phyloP scores from a whole-genome alignment of 1,140 invertebrate genomes.

The Anoplolepis gracilipes region DNA sequence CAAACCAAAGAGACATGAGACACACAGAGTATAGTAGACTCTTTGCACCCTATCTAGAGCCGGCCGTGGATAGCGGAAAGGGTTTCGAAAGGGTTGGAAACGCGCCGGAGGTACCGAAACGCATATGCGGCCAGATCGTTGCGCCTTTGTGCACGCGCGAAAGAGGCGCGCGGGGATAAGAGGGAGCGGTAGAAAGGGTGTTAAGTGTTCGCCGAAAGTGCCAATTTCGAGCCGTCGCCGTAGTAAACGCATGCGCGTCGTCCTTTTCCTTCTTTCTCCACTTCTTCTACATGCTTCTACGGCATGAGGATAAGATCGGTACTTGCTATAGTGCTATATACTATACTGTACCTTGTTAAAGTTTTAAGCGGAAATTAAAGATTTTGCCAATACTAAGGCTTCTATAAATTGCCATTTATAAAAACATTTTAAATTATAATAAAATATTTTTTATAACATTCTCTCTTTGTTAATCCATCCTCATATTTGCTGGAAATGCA shows the following conservation, averaged over 20 bases:
- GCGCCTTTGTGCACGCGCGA: slow-evolving; percentile 51
- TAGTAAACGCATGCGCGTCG: slow-evolving; percentile 41
- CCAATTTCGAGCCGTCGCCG: slow-evolving; percentile 41
- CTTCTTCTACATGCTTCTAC: slow-evolving; percentile 9
- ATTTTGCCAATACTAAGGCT: too few relatives aligned
- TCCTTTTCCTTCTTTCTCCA: slow-evolving; percentile 8
- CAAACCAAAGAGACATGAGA: background rate
- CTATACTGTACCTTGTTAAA: too few relatives aligned
- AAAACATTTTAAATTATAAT: too few relatives aligned
- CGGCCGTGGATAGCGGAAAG: background rate
- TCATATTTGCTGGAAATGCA: too few relatives aligned
- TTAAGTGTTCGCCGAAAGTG: slow-evolving; percentile 56
- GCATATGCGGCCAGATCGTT: slow-evolving; percentile 45
- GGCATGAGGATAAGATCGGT: slow-evolving; percentile 32
- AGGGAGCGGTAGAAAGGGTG: slow-evolving; percentile 26
- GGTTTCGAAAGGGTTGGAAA: slow-evolving; percentile 26
- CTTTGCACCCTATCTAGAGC: slow-evolving; percentile 4
- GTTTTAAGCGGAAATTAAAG: too few relatives aligned
- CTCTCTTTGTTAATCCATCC: too few relatives aligned
- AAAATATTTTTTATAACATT: too few relatives aligned
- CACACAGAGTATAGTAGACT: background rate
- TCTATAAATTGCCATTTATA: too few relatives aligned
- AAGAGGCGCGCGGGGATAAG: slow-evolving; percentile 13
- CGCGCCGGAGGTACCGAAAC: slow-evolving; percentile 12
- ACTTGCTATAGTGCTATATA: too few relatives aligned